Percentiles rank a stretch among this genome's conserved stretches.
Evolutionary conservation across 2,797 vertebrate genomes (phyloP).

Genomic region (Anabas testudineus): DNA sequence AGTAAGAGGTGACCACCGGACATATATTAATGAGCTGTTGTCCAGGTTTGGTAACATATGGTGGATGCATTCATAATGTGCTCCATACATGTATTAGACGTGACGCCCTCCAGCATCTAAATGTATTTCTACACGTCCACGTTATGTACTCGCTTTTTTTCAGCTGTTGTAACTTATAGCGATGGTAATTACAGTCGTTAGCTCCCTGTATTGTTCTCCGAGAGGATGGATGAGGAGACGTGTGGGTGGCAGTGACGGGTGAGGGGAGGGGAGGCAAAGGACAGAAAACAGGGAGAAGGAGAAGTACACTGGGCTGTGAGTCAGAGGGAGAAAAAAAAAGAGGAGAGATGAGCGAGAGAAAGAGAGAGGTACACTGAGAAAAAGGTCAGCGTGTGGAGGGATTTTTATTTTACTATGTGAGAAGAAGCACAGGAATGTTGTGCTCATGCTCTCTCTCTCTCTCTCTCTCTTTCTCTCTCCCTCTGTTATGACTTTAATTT

Average conservation of each 20-base stretch:
- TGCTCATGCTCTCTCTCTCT: conserved; percentile 9
- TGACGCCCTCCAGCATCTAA: background rate
- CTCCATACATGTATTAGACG: conserved; percentile 18
- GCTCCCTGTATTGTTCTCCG: conserved; percentile 62
- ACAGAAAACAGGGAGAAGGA: conserved; percentile 67
- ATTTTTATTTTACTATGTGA: conserved; percentile 47
- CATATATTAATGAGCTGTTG: conserved; percentile 23
- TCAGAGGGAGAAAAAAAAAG: conserved; percentile 57
- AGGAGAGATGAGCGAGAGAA: conserved; percentile 37
- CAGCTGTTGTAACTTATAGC: conserved; percentile 36
- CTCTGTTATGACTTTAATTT: conserved; percentile 40
- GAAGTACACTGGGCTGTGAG: conserved; percentile 70
- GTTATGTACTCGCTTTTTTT: conserved; percentile 8
- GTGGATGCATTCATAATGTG: conserved; percentile 41
- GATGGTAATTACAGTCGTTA: conserved; percentile 61
- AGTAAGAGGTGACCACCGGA: conserved; percentile 15
- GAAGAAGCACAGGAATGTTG: conserved; percentile 44
- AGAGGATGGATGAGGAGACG: conserved; percentile 73
- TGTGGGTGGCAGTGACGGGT: conserved; percentile 72
- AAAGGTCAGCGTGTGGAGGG: conserved; percentile 64
- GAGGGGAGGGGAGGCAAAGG: conserved; percentile 54
- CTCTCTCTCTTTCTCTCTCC: conserved; percentile 19
- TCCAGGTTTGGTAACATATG: conserved; percentile 38
- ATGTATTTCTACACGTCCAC: conserved; percentile 12
- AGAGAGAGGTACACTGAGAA: conserved; percentile 60